phyloP scores from a whole-genome alignment of 1,140 invertebrate species.

The Caenorhabditis brenneri region DNA sequence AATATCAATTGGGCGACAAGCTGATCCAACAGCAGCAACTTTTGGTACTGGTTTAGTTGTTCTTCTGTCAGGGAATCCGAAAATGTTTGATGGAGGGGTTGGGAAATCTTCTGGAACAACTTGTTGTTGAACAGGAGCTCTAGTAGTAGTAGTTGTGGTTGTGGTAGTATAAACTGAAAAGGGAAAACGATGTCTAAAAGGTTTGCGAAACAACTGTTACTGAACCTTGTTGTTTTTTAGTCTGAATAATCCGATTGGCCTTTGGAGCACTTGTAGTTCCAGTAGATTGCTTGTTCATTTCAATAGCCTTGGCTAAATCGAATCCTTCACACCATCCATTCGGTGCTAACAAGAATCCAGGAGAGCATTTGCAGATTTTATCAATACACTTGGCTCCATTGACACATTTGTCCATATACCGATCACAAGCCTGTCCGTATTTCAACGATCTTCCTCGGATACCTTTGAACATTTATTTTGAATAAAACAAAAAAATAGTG shows the following conservation, averaged over 20 bases:
- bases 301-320: conserved; percentile 18
- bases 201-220: background rate
- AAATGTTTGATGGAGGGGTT: conserved; percentile 15
- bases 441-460: conserved; percentile 43
- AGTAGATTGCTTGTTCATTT: conserved; percentile 3
- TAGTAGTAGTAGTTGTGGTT: background rate
- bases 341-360: conserved; percentile 47
- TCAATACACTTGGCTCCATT: conserved; percentile 56
- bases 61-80: conserved; percentile 25
- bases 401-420: conserved; percentile 44
- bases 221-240: background rate
- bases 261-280: background rate
- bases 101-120: background rate
- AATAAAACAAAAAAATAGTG: background rate
- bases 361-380: conserved; percentile 54
- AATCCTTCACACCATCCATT: conserved; percentile 51
- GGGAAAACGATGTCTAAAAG: background rate
- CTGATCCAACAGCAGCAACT: conserved; percentile 35
- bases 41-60: conserved; percentile 7
- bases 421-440: conserved; percentile 51
- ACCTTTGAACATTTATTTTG: conserved; percentile 37
- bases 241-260: background rate
- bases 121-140: background rate
- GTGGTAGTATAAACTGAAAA: background rate
- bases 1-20: conserved; percentile 11